Conservation (phyloP, 2,888 invertebrate genomes). For the Phaedon cochleariae region DNA sequence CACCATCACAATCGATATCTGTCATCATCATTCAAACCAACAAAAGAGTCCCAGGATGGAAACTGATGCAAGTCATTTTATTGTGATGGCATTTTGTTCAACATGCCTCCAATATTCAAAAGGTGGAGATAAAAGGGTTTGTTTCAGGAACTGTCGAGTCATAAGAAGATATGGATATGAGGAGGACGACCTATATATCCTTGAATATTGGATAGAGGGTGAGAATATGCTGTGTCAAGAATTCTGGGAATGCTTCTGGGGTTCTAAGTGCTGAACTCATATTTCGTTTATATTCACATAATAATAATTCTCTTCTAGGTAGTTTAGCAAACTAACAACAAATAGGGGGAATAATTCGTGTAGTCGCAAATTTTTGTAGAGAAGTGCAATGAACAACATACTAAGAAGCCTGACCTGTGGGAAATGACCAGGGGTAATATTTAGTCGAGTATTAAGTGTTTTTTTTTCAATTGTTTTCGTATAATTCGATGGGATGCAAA, state of each 20-base stretch:
- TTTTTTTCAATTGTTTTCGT: too few species aligned
- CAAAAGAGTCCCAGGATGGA: constrained; percentile 27
- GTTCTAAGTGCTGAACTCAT: neutral
- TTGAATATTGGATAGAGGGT: constrained; percentile 26
- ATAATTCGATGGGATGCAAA: too few species aligned
- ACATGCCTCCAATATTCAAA: constrained; percentile 7
- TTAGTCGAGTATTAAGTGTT: too few species aligned
- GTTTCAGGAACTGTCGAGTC: constrained; percentile 41
- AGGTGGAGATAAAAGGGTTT: constrained; percentile 34
- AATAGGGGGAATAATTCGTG: too few species aligned
- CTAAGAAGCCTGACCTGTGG: too few species aligned
- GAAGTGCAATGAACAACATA: too few species aligned
- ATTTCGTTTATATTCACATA: neutral
- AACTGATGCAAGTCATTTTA: constrained; percentile 33
- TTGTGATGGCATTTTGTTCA: constrained; percentile 26
- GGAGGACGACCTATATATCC: constrained; percentile 22
- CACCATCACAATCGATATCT: constrained; percentile 32
- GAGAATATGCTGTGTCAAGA: neutral
- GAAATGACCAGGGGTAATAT: too few species aligned
- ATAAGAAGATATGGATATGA: constrained; percentile 38
- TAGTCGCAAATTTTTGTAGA: too few species aligned
- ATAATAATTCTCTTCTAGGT: too few species aligned
- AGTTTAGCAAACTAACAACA: too few species aligned
- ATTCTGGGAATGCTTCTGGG: neutral
- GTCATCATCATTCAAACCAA: constrained; percentile 33